phyloP scores from a whole-genome alignment of 2,113 vertebrate species.

The Stigmatopora nigra region DNA sequence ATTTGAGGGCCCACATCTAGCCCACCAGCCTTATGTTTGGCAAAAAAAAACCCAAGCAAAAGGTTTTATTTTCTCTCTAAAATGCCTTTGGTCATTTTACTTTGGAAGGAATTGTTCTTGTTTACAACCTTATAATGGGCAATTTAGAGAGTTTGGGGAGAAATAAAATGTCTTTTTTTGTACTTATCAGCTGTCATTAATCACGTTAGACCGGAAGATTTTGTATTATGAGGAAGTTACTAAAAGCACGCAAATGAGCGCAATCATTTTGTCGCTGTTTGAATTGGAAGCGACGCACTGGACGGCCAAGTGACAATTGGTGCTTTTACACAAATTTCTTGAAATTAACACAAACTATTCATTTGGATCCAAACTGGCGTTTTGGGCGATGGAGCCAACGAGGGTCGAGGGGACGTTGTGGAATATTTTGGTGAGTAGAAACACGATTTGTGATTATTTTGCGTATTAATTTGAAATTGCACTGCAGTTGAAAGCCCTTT shows the following conservation, averaged over 20 bases:
- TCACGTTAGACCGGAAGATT: neutral
- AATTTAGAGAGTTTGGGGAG: neutral
- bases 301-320: neutral
- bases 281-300: neutral
- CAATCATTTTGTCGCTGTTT: neutral
- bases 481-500: neutral
- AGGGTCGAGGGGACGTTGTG: slow-evolving; percentile 60
- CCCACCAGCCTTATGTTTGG: too few species aligned
- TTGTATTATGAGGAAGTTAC: neutral
- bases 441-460: neutral
- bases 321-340: too few species aligned
- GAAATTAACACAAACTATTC: neutral
- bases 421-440: slow-evolving; percentile 64
- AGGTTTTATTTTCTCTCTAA: too few species aligned
- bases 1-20: too few species aligned
- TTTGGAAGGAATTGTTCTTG: neutral
- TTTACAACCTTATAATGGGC: neutral
- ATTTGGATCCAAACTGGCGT: neutral
- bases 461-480: neutral
- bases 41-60: too few species aligned
- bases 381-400: slow-evolving; percentile 53
- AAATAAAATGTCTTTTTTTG: neutral
- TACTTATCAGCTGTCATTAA: neutral
- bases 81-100: neutral
- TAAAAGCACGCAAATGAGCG: neutral